These are phyloP conservation scores for Drosophila littoralis DNA, from an alignment of 1,140 invertebrate species.

Conservation along the genomic window DNA sequence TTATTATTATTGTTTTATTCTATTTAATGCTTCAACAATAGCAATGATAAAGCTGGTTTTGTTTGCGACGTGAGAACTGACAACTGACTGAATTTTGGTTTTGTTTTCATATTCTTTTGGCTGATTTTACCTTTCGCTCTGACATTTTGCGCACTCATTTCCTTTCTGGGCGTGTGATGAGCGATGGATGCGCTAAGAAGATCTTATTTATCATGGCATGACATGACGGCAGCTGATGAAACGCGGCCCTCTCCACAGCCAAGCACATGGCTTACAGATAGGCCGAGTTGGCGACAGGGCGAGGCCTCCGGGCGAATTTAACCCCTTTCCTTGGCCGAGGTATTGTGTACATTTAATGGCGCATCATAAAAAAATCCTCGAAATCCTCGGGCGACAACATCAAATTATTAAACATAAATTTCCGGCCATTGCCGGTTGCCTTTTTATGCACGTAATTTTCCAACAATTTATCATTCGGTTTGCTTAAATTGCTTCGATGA, in stretches of 20 bases:
- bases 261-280: constrained; percentile 13
- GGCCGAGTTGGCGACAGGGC: background rate
- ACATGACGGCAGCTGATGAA: constrained; percentile 74
- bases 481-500: constrained; percentile 72
- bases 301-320: constrained; percentile 8
- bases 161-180: constrained; percentile 32
- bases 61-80: background rate
- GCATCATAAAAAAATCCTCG: constrained; percentile 64
- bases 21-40: constrained; percentile 4
- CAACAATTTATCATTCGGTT: constrained; percentile 76
- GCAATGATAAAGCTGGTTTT: constrained; percentile 8
- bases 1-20: background rate
- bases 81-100: constrained; percentile 2
- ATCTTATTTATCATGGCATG: constrained; percentile 75
- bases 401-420: constrained; percentile 82
- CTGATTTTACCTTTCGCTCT: constrained; percentile 41
- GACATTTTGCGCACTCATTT: constrained; percentile 71
- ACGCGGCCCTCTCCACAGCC: constrained; percentile 32
- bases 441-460: constrained; percentile 78
- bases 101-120: constrained; percentile 1
- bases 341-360: constrained; percentile 55
- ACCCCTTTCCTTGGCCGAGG: background rate
- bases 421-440: constrained; percentile 50
- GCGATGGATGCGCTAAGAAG: constrained; percentile 65
- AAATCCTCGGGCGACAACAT: constrained; percentile 58